phyloP scores from a whole-genome alignment of 2,888 invertebrate genomes.

The Nemapogon koenigi region DNA sequence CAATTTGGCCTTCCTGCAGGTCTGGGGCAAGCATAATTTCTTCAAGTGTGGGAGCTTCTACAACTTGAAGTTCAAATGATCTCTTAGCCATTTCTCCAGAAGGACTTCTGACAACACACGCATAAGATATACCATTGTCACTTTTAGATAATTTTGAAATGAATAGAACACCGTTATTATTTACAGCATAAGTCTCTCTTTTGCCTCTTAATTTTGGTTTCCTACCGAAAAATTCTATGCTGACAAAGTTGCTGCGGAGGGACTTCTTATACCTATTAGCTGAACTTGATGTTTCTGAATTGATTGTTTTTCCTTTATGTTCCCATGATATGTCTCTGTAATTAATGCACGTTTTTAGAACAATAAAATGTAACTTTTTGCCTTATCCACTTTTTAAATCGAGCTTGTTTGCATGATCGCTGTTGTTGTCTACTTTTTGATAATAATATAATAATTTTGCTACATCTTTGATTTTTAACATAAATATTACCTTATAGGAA shows the following conservation, averaged over 20 bases:
- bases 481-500: constrained; percentile 70
- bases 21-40: constrained; percentile 82
- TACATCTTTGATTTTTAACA: not conserved
- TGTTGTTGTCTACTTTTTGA: too few relatives aligned
- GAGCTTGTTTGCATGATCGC: too few relatives aligned
- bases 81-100: constrained; percentile 79
- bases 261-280: constrained; percentile 40
- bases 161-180: constrained; percentile 60
- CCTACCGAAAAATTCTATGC: constrained; percentile 51
- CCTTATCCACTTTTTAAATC: too few relatives aligned
- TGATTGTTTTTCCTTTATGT: constrained; percentile 51
- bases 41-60: constrained; percentile 80
- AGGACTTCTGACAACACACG: constrained; percentile 78
- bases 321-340: constrained; percentile 58
- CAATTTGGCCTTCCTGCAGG: constrained; percentile 82
- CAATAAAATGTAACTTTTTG: too few relatives aligned
- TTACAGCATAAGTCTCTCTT: constrained; percentile 31
- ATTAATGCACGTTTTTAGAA: constrained; percentile 17
- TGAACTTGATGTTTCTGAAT: constrained; percentile 29
- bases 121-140: constrained; percentile 78
- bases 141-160: constrained; percentile 67
- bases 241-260: constrained; percentile 31
- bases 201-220: constrained; percentile 55
- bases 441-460: not conserved
- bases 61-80: constrained; percentile 72